These are phyloP conservation scores for Promerops cafer DNA, from an alignment of 2,113 vertebrate species.

Conservation along the genomic window DNA sequence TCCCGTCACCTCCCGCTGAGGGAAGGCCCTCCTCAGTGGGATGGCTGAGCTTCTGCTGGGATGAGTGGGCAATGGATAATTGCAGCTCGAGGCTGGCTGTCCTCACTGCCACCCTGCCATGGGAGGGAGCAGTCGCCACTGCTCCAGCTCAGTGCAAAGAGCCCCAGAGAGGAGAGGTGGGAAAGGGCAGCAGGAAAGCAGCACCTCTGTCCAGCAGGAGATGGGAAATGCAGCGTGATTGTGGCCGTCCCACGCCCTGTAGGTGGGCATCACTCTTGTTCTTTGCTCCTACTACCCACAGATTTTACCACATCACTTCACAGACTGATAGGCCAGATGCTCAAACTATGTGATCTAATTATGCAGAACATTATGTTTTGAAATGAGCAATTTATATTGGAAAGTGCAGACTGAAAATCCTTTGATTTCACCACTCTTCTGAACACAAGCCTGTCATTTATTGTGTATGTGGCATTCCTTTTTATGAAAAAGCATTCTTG, in stretches of 20 bases:
- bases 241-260: background rate
- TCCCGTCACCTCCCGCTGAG: background rate
- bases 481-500: slow-evolving; percentile 5
- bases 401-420: background rate
- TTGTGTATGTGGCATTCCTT: background rate
- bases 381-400: slow-evolving; percentile 15
- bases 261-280: background rate
- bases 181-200: background rate
- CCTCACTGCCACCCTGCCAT: background rate
- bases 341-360: slow-evolving; percentile 18
- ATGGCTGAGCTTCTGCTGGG: background rate
- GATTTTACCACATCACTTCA: background rate
- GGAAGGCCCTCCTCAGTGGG: background rate
- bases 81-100: background rate
- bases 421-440: background rate
- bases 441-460: slow-evolving; percentile 5
- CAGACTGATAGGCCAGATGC: slow-evolving; percentile 6
- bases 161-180: background rate
- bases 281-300: background rate
- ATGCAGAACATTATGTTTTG: slow-evolving; percentile 3
- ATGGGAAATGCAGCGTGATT: background rate
- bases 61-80: background rate
- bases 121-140: background rate
- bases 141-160: background rate
- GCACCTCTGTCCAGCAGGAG: background rate